Evolutionary conservation across 1,140 invertebrate genomes (phyloP), one percentile per base, ranked within the genome.

Genomic region (Dryas iulia): DNA sequence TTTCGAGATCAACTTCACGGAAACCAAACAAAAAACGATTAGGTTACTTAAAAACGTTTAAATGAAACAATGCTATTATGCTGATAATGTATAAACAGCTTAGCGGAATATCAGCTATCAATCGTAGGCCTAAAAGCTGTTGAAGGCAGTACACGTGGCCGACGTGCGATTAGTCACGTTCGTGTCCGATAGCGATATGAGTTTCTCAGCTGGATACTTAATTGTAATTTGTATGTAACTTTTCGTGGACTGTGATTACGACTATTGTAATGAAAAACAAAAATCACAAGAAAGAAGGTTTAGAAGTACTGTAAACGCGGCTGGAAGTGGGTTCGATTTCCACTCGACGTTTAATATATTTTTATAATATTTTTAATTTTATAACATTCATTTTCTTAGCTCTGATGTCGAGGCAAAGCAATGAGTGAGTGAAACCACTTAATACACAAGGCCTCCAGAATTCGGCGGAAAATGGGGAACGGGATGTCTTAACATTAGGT

Each of bases 121-220:
- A 58, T 47, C 52, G 30, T 18, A 28, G 60, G 47, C 39, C 58
- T 60, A 54, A 60, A 60, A 35, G 12, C 10, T 33, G 28, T 54
- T 26, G 25, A 14, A 21, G 18, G 26, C 23, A 28, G 28, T 24
- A 58, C 64, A 73, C 64, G 72, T 73, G 72, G 63, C 28, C 23
- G 62, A 47, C 53, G 60, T 64, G 59, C 64, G 66, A 53, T 70
- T 62, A 66, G 72, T 70, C 68, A 73, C 72, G 72, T 73, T 61
- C 53, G 53, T 54, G 53, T 31, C 39, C 39, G 59, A 69, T 54
- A 62, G n/a, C 56, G 60, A 62, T 53, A 62, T 33, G 59, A 31
- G 59, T 62, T 62, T 10, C 59, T 57, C 66, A 58, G 53, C 66
- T 28, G 66, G 59, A 56, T 26, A 62, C 35, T 53, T 23, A 11